phyloP scores from a whole-genome alignment of 2,888 invertebrate genomes.

The Drosophila aldrichi region DNA sequence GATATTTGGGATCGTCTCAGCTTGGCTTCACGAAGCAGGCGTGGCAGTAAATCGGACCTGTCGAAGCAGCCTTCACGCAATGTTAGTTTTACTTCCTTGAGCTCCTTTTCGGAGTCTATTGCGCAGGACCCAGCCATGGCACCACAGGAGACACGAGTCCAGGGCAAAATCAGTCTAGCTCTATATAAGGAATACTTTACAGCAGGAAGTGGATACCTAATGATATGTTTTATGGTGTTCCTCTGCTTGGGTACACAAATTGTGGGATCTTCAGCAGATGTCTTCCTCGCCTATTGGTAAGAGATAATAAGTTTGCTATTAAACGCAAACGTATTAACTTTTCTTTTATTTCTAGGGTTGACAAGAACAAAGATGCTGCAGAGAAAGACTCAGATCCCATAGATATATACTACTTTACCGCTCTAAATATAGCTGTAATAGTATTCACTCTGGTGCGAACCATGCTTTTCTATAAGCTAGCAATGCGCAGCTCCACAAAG shows the following conservation, averaged over 20 bases:
- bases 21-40: slow-evolving; percentile 62
- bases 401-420: slow-evolving; percentile 86
- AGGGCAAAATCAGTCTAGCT: slow-evolving; percentile 87
- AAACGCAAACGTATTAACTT: rapidly evolving
- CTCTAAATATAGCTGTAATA: slow-evolving; percentile 84
- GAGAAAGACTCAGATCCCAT: slow-evolving; percentile 51
- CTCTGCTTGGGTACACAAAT: slow-evolving; percentile 89
- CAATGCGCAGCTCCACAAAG: slow-evolving; percentile 90
- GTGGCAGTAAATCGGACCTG: slow-evolving; percentile 62
- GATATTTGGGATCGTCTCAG: slow-evolving; percentile 49
- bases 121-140: slow-evolving; percentile 84
- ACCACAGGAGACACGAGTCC: slow-evolving; percentile 87
- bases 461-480: slow-evolving; percentile 86
- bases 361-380: slow-evolving; percentile 60
- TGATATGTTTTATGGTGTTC: slow-evolving; percentile 87
- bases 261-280: slow-evolving; percentile 91
- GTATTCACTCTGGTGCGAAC: slow-evolving; percentile 83
- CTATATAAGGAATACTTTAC: slow-evolving; percentile 89
- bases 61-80: slow-evolving; percentile 77
- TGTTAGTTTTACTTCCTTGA: slow-evolving; percentile 84
- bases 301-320: slow-evolving; percentile 1
- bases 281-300: slow-evolving; percentile 91
- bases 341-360: slow-evolving; percentile 54
- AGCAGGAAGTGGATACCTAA: slow-evolving; percentile 89
- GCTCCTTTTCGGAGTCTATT: slow-evolving; percentile 84